Evolutionary conservation across 2,888 invertebrate genomes (phyloP).

Genomic region (Argynnis bischoffii): DNA sequence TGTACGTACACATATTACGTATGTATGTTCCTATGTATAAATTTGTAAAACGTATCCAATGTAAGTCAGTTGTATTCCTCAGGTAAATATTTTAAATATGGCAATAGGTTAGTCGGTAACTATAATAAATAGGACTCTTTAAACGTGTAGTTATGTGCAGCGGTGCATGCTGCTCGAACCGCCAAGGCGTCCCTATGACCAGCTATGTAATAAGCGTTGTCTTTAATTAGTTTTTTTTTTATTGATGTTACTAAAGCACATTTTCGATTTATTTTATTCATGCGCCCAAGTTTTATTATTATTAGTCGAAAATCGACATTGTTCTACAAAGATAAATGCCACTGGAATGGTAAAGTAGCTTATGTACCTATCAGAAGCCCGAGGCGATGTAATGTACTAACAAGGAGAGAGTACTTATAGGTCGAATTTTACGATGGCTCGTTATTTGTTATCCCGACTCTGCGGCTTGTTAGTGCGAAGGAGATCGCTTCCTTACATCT

Average conservation of each 20-base stretch:
- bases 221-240: neutral
- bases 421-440: conserved; percentile 15
- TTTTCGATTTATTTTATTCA: too few relatives aligned
- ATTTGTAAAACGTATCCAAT: too few relatives aligned
- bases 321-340: neutral
- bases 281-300: neutral
- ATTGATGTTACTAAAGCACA: too few relatives aligned
- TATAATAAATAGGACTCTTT: conserved; percentile 20
- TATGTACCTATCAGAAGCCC: conserved; percentile 10
- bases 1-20: too few relatives aligned
- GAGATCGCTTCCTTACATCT: conserved; percentile 16
- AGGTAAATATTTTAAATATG: conserved; percentile 15
- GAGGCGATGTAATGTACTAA: conserved; percentile 16
- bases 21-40: too few relatives aligned
- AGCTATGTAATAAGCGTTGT: conserved; percentile 5
- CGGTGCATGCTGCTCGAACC: conserved; percentile 49
- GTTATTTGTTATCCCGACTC: conserved; percentile 9
- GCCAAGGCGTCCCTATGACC: conserved; percentile 22
- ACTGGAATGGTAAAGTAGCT: neutral
- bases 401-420: conserved; percentile 20
- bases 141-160: conserved; percentile 36
- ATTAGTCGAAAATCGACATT: neutral
- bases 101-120: conserved; percentile 39
- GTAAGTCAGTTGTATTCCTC: neutral
- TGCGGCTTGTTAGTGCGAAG: conserved; percentile 8